phyloP scores from a whole-genome alignment of 2,888 invertebrate genomes.

The Cenopis cana region DNA sequence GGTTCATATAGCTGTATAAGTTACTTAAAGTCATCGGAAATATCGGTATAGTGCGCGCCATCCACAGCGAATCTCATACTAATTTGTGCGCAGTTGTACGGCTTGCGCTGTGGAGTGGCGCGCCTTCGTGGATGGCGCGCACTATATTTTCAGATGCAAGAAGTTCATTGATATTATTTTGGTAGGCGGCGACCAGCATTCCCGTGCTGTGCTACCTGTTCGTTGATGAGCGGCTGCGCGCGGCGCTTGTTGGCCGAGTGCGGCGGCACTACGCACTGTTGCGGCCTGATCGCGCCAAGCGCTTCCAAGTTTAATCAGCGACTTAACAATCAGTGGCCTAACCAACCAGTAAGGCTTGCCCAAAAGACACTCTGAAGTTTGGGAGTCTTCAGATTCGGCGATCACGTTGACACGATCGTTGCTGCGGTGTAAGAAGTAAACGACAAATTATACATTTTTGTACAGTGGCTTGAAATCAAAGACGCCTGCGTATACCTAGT shows the following conservation, averaged over 20 bases:
- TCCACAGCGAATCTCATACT: no score
- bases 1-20: no score
- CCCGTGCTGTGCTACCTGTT: constrained; percentile 80
- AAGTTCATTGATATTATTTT: constrained; percentile 37
- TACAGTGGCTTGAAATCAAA: background rate
- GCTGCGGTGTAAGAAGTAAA: background rate
- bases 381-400: background rate
- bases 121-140: no score
- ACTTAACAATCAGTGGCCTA: background rate
- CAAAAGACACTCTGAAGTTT: background rate
- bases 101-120: no score
- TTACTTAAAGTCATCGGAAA: no score
- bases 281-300: constrained; percentile 70
- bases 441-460: background rate
- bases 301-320: constrained; percentile 55
- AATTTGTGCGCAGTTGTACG: no score
- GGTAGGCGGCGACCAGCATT: constrained; percentile 79
- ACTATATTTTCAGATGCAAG: background rate
- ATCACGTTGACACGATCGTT: background rate
- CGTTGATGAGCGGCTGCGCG: constrained; percentile 76
- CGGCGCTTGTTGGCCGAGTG: constrained; percentile 81
- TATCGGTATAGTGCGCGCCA: no score
- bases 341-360: background rate
- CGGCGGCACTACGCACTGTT: constrained; percentile 77
- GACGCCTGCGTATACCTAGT: background rate